Evolutionary conservation across 1,140 invertebrate species (phyloP), one percentile per base, ranked within the genome.

Genomic region (Pristionchus pacificus): DNA sequence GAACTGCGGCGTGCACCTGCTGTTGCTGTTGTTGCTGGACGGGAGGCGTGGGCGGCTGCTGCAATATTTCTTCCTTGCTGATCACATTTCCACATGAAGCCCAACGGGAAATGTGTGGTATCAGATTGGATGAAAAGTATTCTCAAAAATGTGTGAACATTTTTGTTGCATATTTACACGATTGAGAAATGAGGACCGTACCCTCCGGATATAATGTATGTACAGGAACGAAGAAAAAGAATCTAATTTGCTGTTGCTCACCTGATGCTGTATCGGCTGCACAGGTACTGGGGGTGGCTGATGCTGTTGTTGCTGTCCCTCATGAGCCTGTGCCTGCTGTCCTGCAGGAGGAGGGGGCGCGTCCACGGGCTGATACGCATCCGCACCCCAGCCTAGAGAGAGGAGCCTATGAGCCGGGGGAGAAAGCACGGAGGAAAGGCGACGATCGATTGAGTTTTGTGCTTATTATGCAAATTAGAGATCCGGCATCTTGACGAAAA

Each of bases 301-400:
- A 27, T 28, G 69, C 25, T 59, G 62, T 27, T 27, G n/a, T n/a
- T n/a, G n/a, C n/a, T n/a, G n/a, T n/a, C n/a, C n/a, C 38, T 27
- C 25, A 61, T 68, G 65, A 61, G 24, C 49, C 10, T 15, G 65
- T 64, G 38, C 33, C 28, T 68, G 66, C 32, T 68, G 65, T 64
- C 32, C 71, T 73, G 65, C 69, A 29, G 62, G 28, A 49, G 65
- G 65, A 66, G 65, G 31, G 25, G 59, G 49, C 30, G 58, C n/a
- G 14, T 73, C 71, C 38, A 49, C 19, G 6, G 38, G 6, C 38
- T 19, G 6, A 68, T 73, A 73, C 24, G 71, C 71, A 73, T 73
- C 32, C 59, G 68, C 66, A 60, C 71, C 71, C 71, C 71, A 73
- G 61, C 71, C 71, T 73, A 64, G n/a, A 60, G 27, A 64, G 38